Base-by-base conservation (phyloP, 1,140 invertebrate genomes). In the Hormaphis cornu region DNA sequence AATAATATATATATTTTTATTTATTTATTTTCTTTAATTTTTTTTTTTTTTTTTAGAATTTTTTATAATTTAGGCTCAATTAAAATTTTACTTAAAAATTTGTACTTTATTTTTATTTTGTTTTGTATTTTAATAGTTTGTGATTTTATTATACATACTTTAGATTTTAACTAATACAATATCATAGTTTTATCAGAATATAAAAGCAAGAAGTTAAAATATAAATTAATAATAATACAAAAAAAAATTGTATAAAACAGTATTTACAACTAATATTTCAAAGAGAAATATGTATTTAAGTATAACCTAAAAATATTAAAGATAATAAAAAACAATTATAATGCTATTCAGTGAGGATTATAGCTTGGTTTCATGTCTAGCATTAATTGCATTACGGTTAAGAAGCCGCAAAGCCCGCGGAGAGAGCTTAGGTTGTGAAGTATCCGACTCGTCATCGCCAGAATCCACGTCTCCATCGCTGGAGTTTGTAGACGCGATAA, bases 401-500 rank as follows among this genome's bases (percentile, higher is more conserved):
- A 52, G 71, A 7, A 73, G 48, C 24, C 73, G 52, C 6, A 74
- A 72, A 10, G 73, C 72, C 2, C 63, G 56, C 24, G 72, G 74
- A 42, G 74, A 73, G n/a, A 73, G 69, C 3, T 72, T 66, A 10
- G 74, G 73, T 28, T 75, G 72, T n/a, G 73, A 75, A 9, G 70
- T 71, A 10, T 74, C 74, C 4, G 74, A 75, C 28, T 75, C 75
- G 24, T 75, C 74, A 72, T 74, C 74, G 10, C 53, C 75, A 37
- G 73, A 74, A 28, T 75, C 75, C 4, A 75, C 75, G 63, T 75
- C 75, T 54, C 89, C 90, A 77, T 91, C 89, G 75, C 89, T 90
- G 74, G 89, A 91, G 75, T 91, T 91, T 9, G 88, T 91, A 50
- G 88, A 90, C 28, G 87, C 84, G 18, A 89, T 78, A 75, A 87